Percentiles rank a stretch among this genome's conserved stretches.
Evolutionary conservation across 2,113 vertebrate species (phyloP).

Genomic region (Cyphomyrus discorhynchus): DNA sequence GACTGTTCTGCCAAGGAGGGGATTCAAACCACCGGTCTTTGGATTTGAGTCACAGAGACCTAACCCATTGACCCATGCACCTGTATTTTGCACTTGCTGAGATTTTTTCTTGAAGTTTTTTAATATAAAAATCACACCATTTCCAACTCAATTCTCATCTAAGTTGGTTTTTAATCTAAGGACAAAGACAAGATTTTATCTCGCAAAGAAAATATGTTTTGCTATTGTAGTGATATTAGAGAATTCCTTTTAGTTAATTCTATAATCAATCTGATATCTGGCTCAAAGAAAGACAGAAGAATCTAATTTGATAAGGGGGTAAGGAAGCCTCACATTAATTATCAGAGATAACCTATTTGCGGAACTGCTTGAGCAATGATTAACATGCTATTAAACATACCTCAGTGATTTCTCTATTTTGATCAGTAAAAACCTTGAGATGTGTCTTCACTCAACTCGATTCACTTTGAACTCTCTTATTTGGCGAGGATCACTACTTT

Average conservation of each 20-base stretch:
- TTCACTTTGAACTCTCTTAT: conserved; percentile 65
- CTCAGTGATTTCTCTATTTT: conserved; percentile 68
- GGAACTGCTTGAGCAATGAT: conserved; percentile 66
- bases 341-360: conserved; percentile 67
- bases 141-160: neutral
- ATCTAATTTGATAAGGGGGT: conserved; percentile 71
- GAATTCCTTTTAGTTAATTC: conserved; percentile 51
- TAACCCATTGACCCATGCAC: neutral
- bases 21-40: neutral
- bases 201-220: conserved; percentile 11
- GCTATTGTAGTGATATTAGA: conserved; percentile 16
- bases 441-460: conserved; percentile 50
- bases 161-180: conserved; percentile 21
- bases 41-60: neutral
- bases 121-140: neutral
- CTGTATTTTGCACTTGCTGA: neutral
- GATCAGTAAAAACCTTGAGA: conserved; percentile 46
- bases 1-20: neutral
- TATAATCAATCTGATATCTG: conserved; percentile 66
- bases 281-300: conserved; percentile 56
- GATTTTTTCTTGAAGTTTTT: neutral
- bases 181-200: conserved; percentile 32
- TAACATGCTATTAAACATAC: conserved; percentile 72
- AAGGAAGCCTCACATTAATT: conserved; percentile 70
- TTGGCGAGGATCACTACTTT: conserved; percentile 64